Percentiles rank a stretch among this genome's conserved stretches.
These are phyloP conservation scores for Masticophis lateralis DNA, from an alignment of 2,797 vertebrate genomes.

Conservation along the genomic window DNA sequence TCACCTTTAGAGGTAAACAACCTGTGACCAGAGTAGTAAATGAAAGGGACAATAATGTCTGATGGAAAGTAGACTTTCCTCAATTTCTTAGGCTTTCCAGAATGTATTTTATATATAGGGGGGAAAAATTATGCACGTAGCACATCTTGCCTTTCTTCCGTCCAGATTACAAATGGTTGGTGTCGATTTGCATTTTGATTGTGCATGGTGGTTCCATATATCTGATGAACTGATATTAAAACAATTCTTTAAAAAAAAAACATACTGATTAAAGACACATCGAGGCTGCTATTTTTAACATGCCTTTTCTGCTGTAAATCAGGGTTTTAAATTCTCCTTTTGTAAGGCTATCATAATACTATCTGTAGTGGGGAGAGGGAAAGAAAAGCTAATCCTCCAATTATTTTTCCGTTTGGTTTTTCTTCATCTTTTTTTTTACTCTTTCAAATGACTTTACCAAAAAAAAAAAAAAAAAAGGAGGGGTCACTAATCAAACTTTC, in stretches of 20 bases:
- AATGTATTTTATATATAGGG: background rate
- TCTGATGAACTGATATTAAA: slow-evolving; percentile 63
- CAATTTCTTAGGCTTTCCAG: background rate
- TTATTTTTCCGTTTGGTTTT: background rate
- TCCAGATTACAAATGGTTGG: slow-evolving; percentile 53
- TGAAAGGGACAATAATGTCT: background rate
- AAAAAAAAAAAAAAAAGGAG: slow-evolving; percentile 25
- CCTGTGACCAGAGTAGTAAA: background rate
- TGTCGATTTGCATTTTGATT: slow-evolving; percentile 65
- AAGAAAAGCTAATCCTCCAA: slow-evolving; percentile 6
- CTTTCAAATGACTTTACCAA: slow-evolving; percentile 39
- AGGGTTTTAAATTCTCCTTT: slow-evolving; percentile 40
- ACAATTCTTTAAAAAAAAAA: slow-evolving; percentile 58
- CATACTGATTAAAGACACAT: slow-evolving; percentile 61
- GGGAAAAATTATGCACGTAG: slow-evolving; percentile 8
- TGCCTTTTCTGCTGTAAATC: slow-evolving; percentile 49
- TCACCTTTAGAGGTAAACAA: background rate
- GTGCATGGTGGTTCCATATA: slow-evolving; percentile 57
- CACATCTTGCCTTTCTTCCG: background rate
- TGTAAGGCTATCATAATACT: slow-evolving; percentile 10
- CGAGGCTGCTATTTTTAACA: slow-evolving; percentile 64
- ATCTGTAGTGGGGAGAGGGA: background rate
- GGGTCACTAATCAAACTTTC: slow-evolving; percentile 39
- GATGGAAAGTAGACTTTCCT: background rate
- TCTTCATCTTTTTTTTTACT: background rate